Conservation (phyloP, 2,113 vertebrate species). For the Lepisosteus osseus region DNA sequence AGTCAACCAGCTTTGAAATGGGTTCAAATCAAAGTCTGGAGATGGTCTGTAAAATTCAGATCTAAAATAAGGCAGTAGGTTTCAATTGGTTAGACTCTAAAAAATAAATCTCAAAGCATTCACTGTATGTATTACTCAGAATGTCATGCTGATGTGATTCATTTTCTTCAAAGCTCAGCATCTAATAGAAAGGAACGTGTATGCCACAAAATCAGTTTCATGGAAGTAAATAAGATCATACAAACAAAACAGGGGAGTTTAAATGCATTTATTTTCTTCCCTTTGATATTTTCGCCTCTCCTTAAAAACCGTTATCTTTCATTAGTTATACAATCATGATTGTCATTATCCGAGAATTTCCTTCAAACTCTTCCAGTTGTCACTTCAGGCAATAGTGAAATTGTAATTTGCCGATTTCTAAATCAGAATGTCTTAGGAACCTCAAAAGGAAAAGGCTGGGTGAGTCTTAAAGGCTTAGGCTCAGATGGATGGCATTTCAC, state of each 20-base stretch:
- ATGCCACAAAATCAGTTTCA: too few relatives aligned
- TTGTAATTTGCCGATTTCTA: slow-evolving; percentile 26
- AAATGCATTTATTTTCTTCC: slow-evolving; percentile 30
- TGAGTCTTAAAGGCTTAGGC: slow-evolving; percentile 33
- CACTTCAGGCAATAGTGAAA: slow-evolving; percentile 17
- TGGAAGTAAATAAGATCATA: neutral
- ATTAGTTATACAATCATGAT: slow-evolving; percentile 29
- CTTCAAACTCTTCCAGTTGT: neutral
- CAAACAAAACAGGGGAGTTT: slow-evolving; percentile 29
- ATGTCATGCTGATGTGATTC: too few relatives aligned
- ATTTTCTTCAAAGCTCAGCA: too few relatives aligned
- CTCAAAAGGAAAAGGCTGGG: slow-evolving; percentile 20
- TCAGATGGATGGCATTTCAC: slow-evolving; percentile 10
- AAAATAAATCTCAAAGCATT: too few relatives aligned
- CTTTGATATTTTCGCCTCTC: slow-evolving; percentile 4
- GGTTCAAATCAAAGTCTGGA: too few relatives aligned
- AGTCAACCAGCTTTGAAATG: too few relatives aligned
- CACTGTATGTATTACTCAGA: too few relatives aligned
- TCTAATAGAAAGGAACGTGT: too few relatives aligned
- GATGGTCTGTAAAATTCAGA: neutral
- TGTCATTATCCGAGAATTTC: slow-evolving; percentile 22
- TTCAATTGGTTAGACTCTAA: too few relatives aligned
- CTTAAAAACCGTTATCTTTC: slow-evolving; percentile 12
- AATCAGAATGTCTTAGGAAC: slow-evolving; percentile 29
- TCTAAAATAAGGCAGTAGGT: neutral